Evolutionary conservation across 2,113 vertebrate species (phyloP).

Genomic region (Microcebus lehilahytsara): DNA sequence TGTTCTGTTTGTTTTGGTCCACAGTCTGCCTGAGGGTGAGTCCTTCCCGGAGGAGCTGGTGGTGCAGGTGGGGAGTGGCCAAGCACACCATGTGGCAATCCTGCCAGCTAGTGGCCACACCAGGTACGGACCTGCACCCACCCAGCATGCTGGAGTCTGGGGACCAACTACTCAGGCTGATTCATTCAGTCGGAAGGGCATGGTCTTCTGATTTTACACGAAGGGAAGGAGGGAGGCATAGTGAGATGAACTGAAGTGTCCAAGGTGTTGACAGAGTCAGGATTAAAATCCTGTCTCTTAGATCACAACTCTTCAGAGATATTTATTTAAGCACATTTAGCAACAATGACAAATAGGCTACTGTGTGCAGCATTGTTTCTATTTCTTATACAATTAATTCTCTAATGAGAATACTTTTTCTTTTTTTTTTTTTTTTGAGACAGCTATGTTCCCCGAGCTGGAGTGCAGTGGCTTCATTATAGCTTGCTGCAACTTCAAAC

Average conservation of each 20-base stretch:
- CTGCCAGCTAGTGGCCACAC: conserved; percentile 60
- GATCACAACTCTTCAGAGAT: neutral
- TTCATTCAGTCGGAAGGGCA: neutral
- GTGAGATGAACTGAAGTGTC: neutral
- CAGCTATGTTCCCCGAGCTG: too few species aligned
- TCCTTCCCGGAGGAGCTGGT: neutral
- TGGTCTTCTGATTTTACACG: neutral
- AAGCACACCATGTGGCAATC: conserved; percentile 25
- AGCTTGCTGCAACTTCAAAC: too few species aligned
- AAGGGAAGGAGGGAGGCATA: neutral
- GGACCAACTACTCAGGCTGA: neutral
- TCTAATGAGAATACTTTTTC: neutral
- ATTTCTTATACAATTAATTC: neutral
- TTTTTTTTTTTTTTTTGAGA: neutral
- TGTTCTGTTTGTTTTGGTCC: conserved; percentile 33
- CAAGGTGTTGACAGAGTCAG: neutral
- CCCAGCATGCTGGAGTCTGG: neutral
- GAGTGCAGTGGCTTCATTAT: too few species aligned
- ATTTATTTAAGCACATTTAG: neutral
- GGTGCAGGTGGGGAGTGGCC: neutral
- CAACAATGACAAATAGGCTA: neutral
- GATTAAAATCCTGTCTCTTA: neutral
- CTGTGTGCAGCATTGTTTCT: neutral
- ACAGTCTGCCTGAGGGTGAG: neutral
- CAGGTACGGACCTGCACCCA: neutral